A percentile compares a stretch with the other conserved stretches of the same genome.
Evolutionary conservation across 1,140 invertebrate species (phyloP).

Genomic region (Solenopsis invicta): DNA sequence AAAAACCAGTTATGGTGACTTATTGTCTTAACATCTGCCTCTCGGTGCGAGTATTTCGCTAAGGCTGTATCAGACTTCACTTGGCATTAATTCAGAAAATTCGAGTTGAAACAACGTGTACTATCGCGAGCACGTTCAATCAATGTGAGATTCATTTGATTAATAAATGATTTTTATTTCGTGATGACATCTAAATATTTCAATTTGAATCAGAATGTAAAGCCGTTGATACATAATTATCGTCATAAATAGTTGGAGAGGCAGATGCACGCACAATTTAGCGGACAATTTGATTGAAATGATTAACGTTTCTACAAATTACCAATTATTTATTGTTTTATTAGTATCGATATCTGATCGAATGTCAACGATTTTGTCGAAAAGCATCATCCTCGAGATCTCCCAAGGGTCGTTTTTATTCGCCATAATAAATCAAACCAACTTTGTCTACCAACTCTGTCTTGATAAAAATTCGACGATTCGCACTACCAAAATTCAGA

Average conservation of each 20-base stretch:
- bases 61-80: too few species aligned
- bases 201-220: neutral
- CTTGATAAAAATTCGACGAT: conserved; percentile 69
- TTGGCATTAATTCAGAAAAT: too few species aligned
- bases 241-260: neutral
- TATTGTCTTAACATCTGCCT: too few species aligned
- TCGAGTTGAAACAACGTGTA: too few species aligned
- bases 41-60: too few species aligned
- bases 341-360: neutral
- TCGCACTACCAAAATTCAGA: conserved; percentile 59
- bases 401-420: conserved; percentile 62
- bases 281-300: neutral
- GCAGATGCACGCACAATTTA: neutral
- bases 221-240: neutral
- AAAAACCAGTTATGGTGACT: too few species aligned
- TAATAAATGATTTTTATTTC: neutral
- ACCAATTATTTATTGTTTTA: conserved; percentile 3
- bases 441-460: conserved; percentile 8
- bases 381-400: neutral
- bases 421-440: conserved; percentile 65
- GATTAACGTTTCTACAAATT: neutral
- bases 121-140: neutral
- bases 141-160: neutral
- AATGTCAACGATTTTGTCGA: neutral
- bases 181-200: neutral